phyloP scores from a whole-genome alignment of 2,888 invertebrate species.

The Gasteruption jaculator region DNA sequence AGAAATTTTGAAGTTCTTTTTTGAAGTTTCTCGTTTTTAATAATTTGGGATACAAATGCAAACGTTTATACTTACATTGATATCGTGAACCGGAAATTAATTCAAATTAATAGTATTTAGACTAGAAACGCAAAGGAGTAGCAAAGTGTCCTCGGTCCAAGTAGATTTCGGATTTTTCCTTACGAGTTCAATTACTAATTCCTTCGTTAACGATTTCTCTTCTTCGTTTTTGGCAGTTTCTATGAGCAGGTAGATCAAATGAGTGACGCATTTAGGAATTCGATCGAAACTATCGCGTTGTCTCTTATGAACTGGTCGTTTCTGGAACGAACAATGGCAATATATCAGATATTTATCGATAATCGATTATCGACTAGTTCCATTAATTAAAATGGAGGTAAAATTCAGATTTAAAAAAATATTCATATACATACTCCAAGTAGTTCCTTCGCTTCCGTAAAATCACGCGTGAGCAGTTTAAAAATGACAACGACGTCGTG shows the following conservation, averaged over 20 bases:
- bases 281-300: conserved; percentile 81
- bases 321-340: too few relatives aligned
- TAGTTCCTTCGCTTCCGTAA: conserved; percentile 52
- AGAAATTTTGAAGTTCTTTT: too few relatives aligned
- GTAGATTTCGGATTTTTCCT: conserved; percentile 65
- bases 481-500: conserved; percentile 69
- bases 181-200: conserved; percentile 58
- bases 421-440: conserved; percentile 51
- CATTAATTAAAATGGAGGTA: too few relatives aligned
- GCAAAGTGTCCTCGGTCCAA: conserved; percentile 71
- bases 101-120: conserved; percentile 74
- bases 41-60: too few relatives aligned
- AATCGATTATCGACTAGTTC: too few relatives aligned
- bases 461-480: conserved; percentile 62
- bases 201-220: conserved; percentile 48
- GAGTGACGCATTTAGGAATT: conserved; percentile 73
- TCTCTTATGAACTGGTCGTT: conserved; percentile 68
- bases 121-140: conserved; percentile 79
- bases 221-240: conserved; percentile 57
- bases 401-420: too few relatives aligned
- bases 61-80: too few relatives aligned
- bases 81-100: conserved; percentile 66
- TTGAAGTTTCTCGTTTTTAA: too few relatives aligned
- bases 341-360: too few relatives aligned
- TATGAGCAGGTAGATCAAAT: conserved; percentile 69